Conservation (phyloP, 2,888 invertebrate species). For the Oegoconia quadripuncta region DNA sequence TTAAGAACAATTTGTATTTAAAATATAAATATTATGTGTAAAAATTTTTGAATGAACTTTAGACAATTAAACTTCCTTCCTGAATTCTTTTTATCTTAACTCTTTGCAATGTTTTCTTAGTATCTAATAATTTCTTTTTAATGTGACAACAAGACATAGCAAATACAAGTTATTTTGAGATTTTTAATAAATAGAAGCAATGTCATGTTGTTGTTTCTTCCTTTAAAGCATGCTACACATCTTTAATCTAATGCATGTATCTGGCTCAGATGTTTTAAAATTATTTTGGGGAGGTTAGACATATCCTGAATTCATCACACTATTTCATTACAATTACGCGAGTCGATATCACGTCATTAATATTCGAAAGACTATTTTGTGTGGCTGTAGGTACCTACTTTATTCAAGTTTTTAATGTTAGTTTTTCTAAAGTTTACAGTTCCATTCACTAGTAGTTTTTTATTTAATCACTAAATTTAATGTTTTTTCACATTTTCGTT, state of each 20-base stretch:
- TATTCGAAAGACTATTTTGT: conserved; percentile 64
- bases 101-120: conserved; percentile 78
- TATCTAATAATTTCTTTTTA: too few relatives aligned
- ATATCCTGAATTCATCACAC: conserved; percentile 41
- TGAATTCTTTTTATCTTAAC: conserved; percentile 38
- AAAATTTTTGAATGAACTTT: too few relatives aligned
- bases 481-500: conserved; percentile 22
- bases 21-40: too few relatives aligned
- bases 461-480: not conserved
- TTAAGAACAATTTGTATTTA: too few relatives aligned
- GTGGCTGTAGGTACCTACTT: conserved; percentile 50
- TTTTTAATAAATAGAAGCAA: conserved; percentile 23
- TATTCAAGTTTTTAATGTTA: conserved; percentile 2
- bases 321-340: conserved; percentile 37
- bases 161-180: conserved; percentile 28
- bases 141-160: conserved; percentile 45
- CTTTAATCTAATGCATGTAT: conserved; percentile 45
- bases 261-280: conserved; percentile 28
- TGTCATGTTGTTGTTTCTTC: conserved; percentile 44
- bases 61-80: conserved; percentile 22
- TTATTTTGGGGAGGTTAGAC: conserved; percentile 35
- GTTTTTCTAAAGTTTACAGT: not conserved
- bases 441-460: not conserved
- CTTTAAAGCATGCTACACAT: conserved; percentile 50
- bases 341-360: conserved; percentile 32